Evolutionary conservation across 2,797 vertebrate species (phyloP).

Genomic region (Zenarchopterus dispar): DNA sequence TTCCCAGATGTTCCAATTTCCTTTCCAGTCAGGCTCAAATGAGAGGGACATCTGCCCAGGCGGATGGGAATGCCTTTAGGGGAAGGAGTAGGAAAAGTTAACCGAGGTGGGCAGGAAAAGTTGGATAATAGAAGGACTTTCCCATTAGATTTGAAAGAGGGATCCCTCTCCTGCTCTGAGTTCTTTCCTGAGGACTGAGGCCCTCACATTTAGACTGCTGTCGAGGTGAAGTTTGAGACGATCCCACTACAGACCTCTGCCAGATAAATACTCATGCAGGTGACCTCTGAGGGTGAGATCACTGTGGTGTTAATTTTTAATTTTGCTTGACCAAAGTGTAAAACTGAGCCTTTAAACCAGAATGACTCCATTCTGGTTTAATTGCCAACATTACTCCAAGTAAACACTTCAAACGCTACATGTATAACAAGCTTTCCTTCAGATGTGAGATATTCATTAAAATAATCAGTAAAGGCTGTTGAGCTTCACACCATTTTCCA

Average conservation of each 20-base stretch:
- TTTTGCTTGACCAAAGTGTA: conserved; percentile 44
- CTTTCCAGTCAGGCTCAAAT: conserved; percentile 72
- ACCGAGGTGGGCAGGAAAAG: conserved; percentile 62
- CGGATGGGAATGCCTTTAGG: conserved; percentile 61
- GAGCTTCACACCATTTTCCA: conserved; percentile 19
- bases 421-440: conserved; percentile 32
- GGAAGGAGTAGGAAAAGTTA: conserved; percentile 70
- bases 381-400: conserved; percentile 24
- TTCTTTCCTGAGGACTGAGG: conserved; percentile 14
- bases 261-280: conserved; percentile 30
- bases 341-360: conserved; percentile 42
- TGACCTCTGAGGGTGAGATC: conserved; percentile 57
- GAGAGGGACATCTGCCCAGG: conserved; percentile 75
- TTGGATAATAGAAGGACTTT: conserved; percentile 62
- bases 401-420: conserved; percentile 16
- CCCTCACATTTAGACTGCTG: conserved; percentile 20
- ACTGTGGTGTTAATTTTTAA: conserved; percentile 49
- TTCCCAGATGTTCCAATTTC: conserved; percentile 78
- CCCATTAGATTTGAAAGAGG: conserved; percentile 39
- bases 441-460: conserved; percentile 22
- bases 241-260: conserved; percentile 35
- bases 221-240: conserved; percentile 22
- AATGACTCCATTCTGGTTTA: conserved; percentile 49
- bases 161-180: conserved; percentile 11
- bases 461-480: conserved; percentile 25